Percentiles rank a stretch among this genome's conserved stretches.
Conservation (phyloP, 2,888 invertebrate genomes). For the Hemistola chrysoprasaria region DNA sequence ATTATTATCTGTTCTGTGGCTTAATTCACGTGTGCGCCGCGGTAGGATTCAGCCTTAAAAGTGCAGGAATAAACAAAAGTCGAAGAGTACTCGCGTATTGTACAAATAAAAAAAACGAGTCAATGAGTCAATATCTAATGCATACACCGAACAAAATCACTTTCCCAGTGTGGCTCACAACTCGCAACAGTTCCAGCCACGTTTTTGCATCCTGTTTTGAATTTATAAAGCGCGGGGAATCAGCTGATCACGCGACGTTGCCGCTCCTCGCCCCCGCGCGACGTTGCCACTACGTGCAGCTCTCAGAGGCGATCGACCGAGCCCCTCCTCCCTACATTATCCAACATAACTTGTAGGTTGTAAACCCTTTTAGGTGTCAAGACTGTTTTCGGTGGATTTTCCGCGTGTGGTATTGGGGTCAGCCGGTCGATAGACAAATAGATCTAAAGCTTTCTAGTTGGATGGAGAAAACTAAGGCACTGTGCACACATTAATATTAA, state of each 20-base stretch:
- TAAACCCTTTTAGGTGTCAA: conserved; percentile 31
- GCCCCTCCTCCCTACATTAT: conserved; percentile 53
- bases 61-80: too few relatives aligned
- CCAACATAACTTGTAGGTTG: conserved; percentile 38
- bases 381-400: conserved; percentile 34
- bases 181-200: conserved; percentile 47
- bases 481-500: too few relatives aligned
- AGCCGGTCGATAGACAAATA: conserved; percentile 41
- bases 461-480: too few relatives aligned
- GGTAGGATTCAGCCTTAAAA: too few relatives aligned
- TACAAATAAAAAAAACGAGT: too few relatives aligned
- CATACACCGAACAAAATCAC: conserved; percentile 13
- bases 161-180: conserved; percentile 38
- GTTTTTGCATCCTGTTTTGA: conserved; percentile 72
- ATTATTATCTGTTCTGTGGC: too few relatives aligned
- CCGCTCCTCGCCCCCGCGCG: conserved; percentile 46
- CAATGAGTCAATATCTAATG: too few relatives aligned
- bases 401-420: conserved; percentile 41
- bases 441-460: conserved; percentile 29
- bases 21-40: too few relatives aligned
- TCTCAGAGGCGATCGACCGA: conserved; percentile 72
- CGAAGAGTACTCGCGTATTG: too few relatives aligned
- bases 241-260: conserved; percentile 73
- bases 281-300: conserved; percentile 57
- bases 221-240: conserved; percentile 65